Evolutionary conservation across 2,888 invertebrate genomes (phyloP).

Genomic region (Parthenolecanium corni): DNA sequence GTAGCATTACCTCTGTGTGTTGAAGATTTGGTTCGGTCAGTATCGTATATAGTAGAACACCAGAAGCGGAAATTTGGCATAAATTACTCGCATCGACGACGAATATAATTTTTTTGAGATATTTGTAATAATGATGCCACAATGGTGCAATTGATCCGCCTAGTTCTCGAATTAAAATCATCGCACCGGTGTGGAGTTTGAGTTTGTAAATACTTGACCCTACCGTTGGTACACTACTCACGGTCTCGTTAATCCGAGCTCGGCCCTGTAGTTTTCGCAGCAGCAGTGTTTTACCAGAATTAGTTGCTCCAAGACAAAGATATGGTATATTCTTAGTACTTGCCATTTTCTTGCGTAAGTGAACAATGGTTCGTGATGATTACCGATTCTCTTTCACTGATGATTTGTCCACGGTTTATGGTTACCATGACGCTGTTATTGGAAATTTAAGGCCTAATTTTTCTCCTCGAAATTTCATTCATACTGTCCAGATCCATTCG

Average conservation of each 20-base stretch:
- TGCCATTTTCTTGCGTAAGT: too few relatives aligned
- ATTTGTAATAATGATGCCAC: slow-evolving; percentile 64
- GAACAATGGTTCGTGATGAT: too few relatives aligned
- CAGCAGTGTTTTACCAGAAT: slow-evolving; percentile 69
- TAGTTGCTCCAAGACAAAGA: slow-evolving; percentile 65
- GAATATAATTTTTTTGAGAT: slow-evolving; percentile 51
- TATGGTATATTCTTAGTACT: slow-evolving; percentile 34
- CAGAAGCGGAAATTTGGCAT: slow-evolving; percentile 74
- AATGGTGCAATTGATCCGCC: slow-evolving; percentile 73
- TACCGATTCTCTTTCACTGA: too few relatives aligned
- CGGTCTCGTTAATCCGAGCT: slow-evolving; percentile 60
- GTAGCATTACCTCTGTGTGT: not conserved
- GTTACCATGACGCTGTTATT: too few relatives aligned
- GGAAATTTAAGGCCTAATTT: too few relatives aligned
- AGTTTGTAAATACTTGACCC: slow-evolving; percentile 66
- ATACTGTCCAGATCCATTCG: too few relatives aligned
- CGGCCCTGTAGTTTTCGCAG: slow-evolving; percentile 59
- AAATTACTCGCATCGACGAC: slow-evolving; percentile 74
- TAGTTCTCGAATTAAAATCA: slow-evolving; percentile 55
- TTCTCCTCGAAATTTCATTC: too few relatives aligned
- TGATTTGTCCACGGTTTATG: too few relatives aligned
- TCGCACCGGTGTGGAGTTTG: slow-evolving; percentile 43
- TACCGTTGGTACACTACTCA: slow-evolving; percentile 65
- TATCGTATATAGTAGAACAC: slow-evolving; percentile 64
- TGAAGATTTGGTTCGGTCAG: slow-evolving; percentile 49